A percentile compares a stretch with the other conserved stretches of the same genome.
Conservation (phyloP, 2,113 vertebrate genomes). For the Oncorhynchus keta region DNA sequence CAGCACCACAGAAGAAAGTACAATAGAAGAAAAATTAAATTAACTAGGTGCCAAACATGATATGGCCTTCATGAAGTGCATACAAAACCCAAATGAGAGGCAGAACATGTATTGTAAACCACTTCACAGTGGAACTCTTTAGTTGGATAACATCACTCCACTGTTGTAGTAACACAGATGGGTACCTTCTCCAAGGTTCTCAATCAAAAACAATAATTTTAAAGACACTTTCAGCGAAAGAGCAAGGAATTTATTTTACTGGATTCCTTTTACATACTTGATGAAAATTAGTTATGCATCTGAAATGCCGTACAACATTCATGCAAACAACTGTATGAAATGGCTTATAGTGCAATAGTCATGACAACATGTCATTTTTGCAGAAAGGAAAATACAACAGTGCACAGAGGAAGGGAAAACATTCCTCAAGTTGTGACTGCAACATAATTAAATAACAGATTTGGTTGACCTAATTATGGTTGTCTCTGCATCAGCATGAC, state of each 20-base stretch:
- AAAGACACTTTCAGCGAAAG: too few relatives aligned
- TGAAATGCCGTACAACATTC: neutral
- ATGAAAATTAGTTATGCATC: neutral
- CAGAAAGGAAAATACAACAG: neutral
- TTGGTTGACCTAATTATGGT: slow-evolving; percentile 62
- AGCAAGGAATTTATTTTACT: too few relatives aligned
- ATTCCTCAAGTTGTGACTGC: slow-evolving; percentile 31
- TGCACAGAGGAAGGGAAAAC: neutral
- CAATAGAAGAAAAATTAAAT: too few relatives aligned
- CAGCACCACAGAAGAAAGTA: too few relatives aligned
- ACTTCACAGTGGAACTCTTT: slow-evolving; percentile 40
- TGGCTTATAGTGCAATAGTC: neutral
- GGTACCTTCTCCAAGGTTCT: slow-evolving; percentile 33
- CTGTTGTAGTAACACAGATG: slow-evolving; percentile 40
- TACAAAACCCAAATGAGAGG: too few relatives aligned
- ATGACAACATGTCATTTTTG: neutral
- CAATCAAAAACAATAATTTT: neutral
- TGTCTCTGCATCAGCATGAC: slow-evolving; percentile 43
- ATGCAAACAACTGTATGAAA: neutral
- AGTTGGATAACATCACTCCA: slow-evolving; percentile 59
- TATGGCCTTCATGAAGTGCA: too few relatives aligned
- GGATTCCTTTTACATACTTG: neutral
- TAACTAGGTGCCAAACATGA: too few relatives aligned
- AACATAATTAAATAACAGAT: slow-evolving; percentile 60
- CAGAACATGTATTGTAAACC: slow-evolving; percentile 29